A percentile compares a stretch with the other conserved stretches of the same genome.
phyloP scores from a whole-genome alignment of 2,113 vertebrate genomes.

The Nanorana parkeri region DNA sequence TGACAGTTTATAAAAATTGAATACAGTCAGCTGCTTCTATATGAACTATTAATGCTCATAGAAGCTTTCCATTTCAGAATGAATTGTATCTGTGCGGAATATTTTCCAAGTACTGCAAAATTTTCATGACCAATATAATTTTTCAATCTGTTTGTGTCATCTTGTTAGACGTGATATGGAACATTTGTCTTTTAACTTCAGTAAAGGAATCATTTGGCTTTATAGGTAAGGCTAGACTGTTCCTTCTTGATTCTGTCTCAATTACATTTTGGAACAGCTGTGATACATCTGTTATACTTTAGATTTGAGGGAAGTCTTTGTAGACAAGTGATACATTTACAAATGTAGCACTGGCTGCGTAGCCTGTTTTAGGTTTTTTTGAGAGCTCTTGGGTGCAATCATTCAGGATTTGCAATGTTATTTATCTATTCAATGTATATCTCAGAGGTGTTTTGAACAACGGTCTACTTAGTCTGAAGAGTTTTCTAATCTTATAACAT shows the following conservation, averaged over 20 bases:
- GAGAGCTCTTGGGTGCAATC: slow-evolving; percentile 43
- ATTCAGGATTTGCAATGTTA: slow-evolving; percentile 42
- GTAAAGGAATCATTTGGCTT: slow-evolving; percentile 32
- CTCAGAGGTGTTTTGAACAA: slow-evolving; percentile 36
- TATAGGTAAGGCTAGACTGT: slow-evolving; percentile 35
- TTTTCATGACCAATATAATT: slow-evolving; percentile 41
- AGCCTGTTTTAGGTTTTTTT: slow-evolving; percentile 40
- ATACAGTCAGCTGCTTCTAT: slow-evolving; percentile 34
- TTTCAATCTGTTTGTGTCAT: slow-evolving; percentile 38
- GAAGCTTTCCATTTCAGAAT: slow-evolving; percentile 16
- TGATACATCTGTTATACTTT: slow-evolving; percentile 50
- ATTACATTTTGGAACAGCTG: slow-evolving; percentile 55
- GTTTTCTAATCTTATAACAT: slow-evolving; percentile 8
- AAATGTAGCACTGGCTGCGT: slow-evolving; percentile 40
- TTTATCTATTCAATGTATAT: slow-evolving; percentile 44
- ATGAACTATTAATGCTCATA: slow-evolving; percentile 16
- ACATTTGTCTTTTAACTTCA: slow-evolving; percentile 45
- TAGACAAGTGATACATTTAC: slow-evolving; percentile 51
- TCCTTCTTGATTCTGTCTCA: slow-evolving; percentile 27
- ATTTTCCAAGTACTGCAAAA: slow-evolving; percentile 39
- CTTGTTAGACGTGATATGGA: slow-evolving; percentile 42
- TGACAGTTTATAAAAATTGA: slow-evolving; percentile 33
- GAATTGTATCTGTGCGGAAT: slow-evolving; percentile 19
- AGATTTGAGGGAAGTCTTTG: slow-evolving; percentile 43
- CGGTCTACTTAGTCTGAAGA: slow-evolving; percentile 16